phyloP scores from a whole-genome alignment of 2,113 vertebrate genomes.

The Leucoraja erinaceus region DNA sequence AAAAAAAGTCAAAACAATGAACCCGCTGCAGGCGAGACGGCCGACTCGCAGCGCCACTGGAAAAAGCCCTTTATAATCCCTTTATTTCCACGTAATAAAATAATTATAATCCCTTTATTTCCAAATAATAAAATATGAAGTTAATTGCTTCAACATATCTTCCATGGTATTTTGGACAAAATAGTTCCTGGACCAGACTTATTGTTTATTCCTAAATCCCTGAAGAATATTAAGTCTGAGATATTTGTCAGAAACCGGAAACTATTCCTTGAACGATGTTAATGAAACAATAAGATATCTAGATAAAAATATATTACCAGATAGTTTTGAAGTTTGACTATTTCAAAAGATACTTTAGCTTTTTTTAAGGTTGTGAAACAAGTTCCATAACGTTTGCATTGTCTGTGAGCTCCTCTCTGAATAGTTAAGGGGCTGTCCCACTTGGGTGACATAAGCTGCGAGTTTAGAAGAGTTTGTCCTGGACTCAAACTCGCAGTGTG shows the following conservation, averaged over 20 bases:
- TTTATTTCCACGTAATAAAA: too few relatives aligned
- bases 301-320: neutral
- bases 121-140: neutral
- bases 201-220: neutral
- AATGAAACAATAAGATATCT: neutral
- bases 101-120: neutral
- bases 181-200: neutral
- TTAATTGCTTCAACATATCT: neutral
- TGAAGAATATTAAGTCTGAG: neutral
- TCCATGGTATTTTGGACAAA: neutral
- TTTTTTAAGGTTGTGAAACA: too few relatives aligned
- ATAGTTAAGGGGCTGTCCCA: too few relatives aligned
- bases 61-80: too few relatives aligned
- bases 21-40: too few relatives aligned
- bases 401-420: too few relatives aligned
- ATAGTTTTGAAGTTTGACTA: neutral
- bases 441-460: too few relatives aligned
- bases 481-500: too few relatives aligned
- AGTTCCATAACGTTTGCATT: too few relatives aligned
- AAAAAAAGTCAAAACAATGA: too few relatives aligned
- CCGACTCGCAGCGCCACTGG: too few relatives aligned
- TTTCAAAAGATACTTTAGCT: neutral
- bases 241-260: neutral
- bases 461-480: too few relatives aligned
- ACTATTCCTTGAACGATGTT: neutral